Conservation (phyloP, 2,113 vertebrate genomes). For the Anguilla rostrata region DNA sequence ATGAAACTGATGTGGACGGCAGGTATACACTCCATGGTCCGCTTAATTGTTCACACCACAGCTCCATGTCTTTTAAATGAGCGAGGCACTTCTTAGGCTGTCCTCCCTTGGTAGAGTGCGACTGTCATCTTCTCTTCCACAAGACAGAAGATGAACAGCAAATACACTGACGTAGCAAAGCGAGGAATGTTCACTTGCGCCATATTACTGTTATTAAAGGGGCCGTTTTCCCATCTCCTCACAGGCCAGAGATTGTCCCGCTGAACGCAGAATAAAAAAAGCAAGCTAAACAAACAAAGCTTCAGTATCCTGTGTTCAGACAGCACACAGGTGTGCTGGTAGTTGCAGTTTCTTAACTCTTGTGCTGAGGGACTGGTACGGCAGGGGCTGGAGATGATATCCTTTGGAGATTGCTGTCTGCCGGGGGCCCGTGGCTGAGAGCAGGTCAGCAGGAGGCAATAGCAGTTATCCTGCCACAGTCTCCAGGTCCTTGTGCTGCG, state of each 20-base stretch:
- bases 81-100: not conserved
- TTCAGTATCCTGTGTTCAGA: not conserved
- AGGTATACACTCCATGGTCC: not conserved
- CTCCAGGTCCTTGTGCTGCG: not conserved
- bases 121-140: not conserved
- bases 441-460: not conserved
- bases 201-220: constrained; percentile 5
- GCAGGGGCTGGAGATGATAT: not conserved
- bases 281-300: not conserved
- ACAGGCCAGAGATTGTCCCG: not conserved
- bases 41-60: not conserved
- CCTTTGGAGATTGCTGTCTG: not conserved
- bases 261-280: not conserved
- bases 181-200: not conserved
- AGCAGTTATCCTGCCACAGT: not conserved
- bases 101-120: not conserved
- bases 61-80: constrained; percentile 10
- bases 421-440: no score
- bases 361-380: not conserved
- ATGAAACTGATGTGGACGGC: not conserved
- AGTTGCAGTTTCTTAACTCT: not conserved
- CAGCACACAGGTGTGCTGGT: not conserved
- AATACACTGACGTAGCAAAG: not conserved
- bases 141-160: not conserved
- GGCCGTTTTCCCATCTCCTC: not conserved